These are phyloP conservation scores for Elgaria multicarinata DNA, from an alignment of 2,113 vertebrate genomes.

Conservation along the genomic window DNA sequence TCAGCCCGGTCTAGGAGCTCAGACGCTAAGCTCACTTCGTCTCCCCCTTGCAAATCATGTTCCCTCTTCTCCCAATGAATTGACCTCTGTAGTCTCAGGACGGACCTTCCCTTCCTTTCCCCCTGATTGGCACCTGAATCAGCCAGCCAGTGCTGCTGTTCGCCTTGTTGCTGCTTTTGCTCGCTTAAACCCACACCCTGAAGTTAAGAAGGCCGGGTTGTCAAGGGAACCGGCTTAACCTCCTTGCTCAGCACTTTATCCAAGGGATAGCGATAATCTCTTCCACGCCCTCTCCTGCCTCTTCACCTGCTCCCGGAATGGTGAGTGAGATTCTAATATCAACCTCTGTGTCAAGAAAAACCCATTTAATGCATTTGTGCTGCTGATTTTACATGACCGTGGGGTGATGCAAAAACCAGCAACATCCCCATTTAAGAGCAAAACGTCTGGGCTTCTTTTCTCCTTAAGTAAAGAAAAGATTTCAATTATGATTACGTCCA, in stretches of 20 bases:
- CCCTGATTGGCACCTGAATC: neutral
- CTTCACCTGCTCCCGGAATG: neutral
- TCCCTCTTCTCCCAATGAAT: neutral
- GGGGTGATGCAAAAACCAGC: neutral
- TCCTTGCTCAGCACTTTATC: neutral
- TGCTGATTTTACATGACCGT: neutral
- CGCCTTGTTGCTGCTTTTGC: neutral
- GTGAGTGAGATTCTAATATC: accelerated
- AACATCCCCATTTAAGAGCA: accelerated
- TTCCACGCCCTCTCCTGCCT: neutral
- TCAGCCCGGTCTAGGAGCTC: neutral
- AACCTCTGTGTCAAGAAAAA: neutral
- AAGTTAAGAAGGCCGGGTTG: too few relatives aligned
- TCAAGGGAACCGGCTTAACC: neutral
- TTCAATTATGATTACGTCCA: accelerated
- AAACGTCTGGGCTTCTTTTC: neutral
- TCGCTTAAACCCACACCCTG: neutral
- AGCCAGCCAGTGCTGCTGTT: neutral
- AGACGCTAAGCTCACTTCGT: neutral
- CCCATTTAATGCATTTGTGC: neutral
- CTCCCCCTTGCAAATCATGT: neutral
- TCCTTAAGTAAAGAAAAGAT: neutral
- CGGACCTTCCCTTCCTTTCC: neutral
- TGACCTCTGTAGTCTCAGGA: neutral
- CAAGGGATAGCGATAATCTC: neutral